Evolutionary conservation across 1,140 invertebrate species (phyloP).

Genomic region (Temnothorax curvispinosus): DNA sequence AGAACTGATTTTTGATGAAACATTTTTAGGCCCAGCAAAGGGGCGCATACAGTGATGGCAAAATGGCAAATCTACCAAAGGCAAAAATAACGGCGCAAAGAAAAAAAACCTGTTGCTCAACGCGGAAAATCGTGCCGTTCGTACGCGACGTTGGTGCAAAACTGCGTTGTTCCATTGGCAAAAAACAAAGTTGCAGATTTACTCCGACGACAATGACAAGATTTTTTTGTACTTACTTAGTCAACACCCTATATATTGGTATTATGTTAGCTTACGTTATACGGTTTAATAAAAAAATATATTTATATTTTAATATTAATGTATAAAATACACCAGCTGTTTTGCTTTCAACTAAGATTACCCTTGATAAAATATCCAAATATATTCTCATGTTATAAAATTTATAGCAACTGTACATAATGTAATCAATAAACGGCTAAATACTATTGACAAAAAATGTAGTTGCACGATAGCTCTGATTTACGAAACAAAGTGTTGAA

Average conservation of each 20-base stretch:
- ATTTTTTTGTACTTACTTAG: no score
- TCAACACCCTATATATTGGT: no score
- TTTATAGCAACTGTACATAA: not conserved
- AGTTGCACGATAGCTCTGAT: not conserved
- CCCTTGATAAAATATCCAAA: not conserved
- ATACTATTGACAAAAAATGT: not conserved
- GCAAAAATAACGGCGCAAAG: not conserved
- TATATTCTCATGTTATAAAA: not conserved
- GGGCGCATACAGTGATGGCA: not conserved
- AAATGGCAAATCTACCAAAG: not conserved
- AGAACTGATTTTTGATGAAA: no score
- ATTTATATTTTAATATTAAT: no score
- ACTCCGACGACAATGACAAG: not conserved
- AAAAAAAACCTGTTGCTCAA: not conserved
- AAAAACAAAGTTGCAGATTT: conserved; percentile 2
- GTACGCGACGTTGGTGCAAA: not conserved
- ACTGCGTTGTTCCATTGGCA: not conserved
- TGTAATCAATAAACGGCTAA: not conserved
- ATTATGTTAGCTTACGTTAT: not conserved
- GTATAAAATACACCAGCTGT: no score
- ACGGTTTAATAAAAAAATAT: not conserved
- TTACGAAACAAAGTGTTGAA: conserved; percentile 14
- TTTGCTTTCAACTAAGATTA: not conserved
- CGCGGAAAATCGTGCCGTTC: not conserved
- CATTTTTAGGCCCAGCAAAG: no score